Conservation (phyloP, 30 jellyfish, hydroid and myxozoan species). For the Aurelia aurita region DNA sequence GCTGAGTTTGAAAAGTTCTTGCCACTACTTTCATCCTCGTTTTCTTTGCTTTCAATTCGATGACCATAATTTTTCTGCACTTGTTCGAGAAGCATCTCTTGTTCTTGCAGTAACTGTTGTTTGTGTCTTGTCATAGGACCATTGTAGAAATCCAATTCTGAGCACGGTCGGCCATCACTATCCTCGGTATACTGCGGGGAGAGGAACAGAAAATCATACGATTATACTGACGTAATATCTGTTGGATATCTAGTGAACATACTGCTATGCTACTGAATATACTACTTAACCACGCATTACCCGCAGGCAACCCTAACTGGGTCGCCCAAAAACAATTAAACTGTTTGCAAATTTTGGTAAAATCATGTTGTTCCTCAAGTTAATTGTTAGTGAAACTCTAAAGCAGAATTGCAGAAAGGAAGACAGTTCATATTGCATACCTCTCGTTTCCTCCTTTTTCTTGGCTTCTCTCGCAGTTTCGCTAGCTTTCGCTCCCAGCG, state of each 20-base stretch:
- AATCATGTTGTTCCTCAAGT: too few species aligned
- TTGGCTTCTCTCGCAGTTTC: slow-evolving; percentile 88
- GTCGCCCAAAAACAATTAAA: too few species aligned
- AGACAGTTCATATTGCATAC: slow-evolving; percentile 15
- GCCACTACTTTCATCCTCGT: slow-evolving; percentile 1
- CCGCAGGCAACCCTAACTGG: too few species aligned
- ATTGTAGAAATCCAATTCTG: slow-evolving; percentile 93
- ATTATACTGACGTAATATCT: too few species aligned
- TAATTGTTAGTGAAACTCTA: too few species aligned
- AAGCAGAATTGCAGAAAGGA: too few species aligned
- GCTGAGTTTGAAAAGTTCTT: slow-evolving; percentile 17
- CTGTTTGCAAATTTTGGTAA: too few species aligned
- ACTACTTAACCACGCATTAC: too few species aligned
- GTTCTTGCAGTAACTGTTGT: slow-evolving; percentile 98
- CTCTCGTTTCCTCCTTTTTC: slow-evolving; percentile 83
- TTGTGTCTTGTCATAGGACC: slow-evolving; percentile 99
- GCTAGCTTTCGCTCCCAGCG: slow-evolving; percentile 94
- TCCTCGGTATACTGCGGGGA: slow-evolving; percentile 74
- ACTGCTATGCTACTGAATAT: too few species aligned
- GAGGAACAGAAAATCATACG: not conserved
- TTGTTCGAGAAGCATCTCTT: slow-evolving; percentile 92
- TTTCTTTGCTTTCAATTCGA: slow-evolving; percentile 38
- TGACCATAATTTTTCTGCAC: slow-evolving; percentile 72
- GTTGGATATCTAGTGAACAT: too few species aligned
- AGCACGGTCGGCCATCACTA: slow-evolving; percentile 85